Evolutionary conservation across 2,888 invertebrate species (phyloP), one percentile per base, ranked within the genome.

Genomic region (Lochmaea crataegi): DNA sequence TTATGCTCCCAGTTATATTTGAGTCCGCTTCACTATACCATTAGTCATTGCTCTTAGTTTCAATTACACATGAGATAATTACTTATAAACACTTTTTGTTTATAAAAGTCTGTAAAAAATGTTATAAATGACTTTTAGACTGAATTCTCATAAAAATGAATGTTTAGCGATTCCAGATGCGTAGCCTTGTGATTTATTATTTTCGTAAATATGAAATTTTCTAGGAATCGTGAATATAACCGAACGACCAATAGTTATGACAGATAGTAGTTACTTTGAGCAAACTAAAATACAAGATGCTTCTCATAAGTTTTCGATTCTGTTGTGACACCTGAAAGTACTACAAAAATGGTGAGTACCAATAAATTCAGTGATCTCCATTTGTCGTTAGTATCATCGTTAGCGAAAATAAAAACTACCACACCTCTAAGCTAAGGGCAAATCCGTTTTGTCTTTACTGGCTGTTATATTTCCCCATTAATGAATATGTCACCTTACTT

Each of bases 41-140:
- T 78, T 72, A 76, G 71, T 78, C 78, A 78, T 78, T 72, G 73
- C 68, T 72, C 63, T 60, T 65, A 75, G 75, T 76, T 76, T 75
- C 75, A 77, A 78, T 78, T 77, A 76, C 68, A 58, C 56, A 72
- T 70, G 75, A 72, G 78, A 77, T 78, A 78, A 78, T 78, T 78
- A 72, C 76, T 75, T 71, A 76, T 77, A 75, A 77, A 78, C 75
- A 76, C 73, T 69, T 76, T 76, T 76, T 75, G 77, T 78, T 78
- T 77, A 78, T 73, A 73, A 73, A 71, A 74, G 68, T 53, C 72
- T 65, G 63, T 14, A 60, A n/a, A 51, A 51, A 16, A 51, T 51
- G 16, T 51, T 51, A 51, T 16, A 51, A 51, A 51, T 51, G 16
- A n/a, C 16, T 51, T 51, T 51, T 51, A 2, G 2, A 4, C 3